A percentile compares a stretch with the other conserved stretches of the same genome.
Conservation (phyloP, 1,140 invertebrate genomes). For the Paraescarpia echinospica region DNA sequence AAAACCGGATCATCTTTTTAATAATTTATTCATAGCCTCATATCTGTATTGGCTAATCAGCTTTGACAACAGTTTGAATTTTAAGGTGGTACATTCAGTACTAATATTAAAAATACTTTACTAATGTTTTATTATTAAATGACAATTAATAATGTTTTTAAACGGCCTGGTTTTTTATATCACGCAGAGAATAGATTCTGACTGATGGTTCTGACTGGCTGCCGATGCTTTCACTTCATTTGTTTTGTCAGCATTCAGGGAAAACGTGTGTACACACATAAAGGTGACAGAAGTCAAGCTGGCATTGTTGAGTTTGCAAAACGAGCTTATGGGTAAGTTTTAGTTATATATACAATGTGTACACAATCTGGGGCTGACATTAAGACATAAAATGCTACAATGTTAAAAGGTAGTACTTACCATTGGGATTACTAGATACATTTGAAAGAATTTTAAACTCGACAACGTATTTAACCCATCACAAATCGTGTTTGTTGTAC, state of each 20-base stretch:
- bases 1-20: too few relatives aligned
- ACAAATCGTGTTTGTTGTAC: too few relatives aligned
- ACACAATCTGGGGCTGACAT: too few relatives aligned
- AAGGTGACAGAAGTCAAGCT: slow-evolving; percentile 86
- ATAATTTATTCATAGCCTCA: background rate
- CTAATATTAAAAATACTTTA: background rate
- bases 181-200: too few relatives aligned
- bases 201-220: background rate
- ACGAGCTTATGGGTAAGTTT: slow-evolving; percentile 73
- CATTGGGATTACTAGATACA: background rate
- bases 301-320: slow-evolving; percentile 92
- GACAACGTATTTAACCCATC: too few relatives aligned
- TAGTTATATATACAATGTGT: slow-evolving; percentile 17
- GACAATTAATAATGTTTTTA: background rate
- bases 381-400: background rate
- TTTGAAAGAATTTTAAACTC: background rate
- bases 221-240: background rate
- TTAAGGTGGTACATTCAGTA: background rate
- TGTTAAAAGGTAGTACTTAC: background rate
- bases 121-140: background rate
- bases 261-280: slow-evolving; percentile 76
- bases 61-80: background rate
- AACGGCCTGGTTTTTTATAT: background rate
- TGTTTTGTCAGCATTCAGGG: slow-evolving; percentile 77
- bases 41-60: background rate